A percentile compares a stretch with the other conserved stretches of the same genome.
Conservation (phyloP, 2,888 invertebrate species). For the Gordius sp. region DNA sequence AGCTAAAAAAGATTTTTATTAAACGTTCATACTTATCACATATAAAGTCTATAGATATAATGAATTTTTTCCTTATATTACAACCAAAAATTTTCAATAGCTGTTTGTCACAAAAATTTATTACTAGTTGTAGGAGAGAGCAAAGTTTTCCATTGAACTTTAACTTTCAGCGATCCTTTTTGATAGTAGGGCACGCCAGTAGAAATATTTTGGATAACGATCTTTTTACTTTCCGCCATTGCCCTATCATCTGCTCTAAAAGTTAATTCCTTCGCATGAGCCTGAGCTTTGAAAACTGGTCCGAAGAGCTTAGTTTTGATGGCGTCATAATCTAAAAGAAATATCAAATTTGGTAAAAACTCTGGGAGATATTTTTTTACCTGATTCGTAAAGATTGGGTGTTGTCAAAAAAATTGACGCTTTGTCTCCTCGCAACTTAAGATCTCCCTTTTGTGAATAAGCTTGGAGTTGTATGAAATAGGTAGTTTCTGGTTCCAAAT, state of each 20-base stretch:
- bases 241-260: too few species aligned
- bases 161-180: constrained; percentile 5
- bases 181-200: background rate
- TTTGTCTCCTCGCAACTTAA: constrained; percentile 21
- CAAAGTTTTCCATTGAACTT: background rate
- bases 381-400: constrained; percentile 6
- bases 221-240: too few species aligned
- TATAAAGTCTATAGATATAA: too few species aligned
- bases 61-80: too few species aligned
- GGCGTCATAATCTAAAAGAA: background rate
- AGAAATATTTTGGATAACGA: background rate
- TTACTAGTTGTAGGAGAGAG: background rate
- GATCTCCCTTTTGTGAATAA: constrained; percentile 18
- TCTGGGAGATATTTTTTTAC: background rate
- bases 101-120: too few species aligned
- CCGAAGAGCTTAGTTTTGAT: background rate
- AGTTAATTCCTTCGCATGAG: too few species aligned
- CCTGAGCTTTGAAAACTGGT: background rate
- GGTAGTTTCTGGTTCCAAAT: constrained; percentile 25
- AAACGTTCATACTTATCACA: too few species aligned
- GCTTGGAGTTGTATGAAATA: constrained; percentile 25
- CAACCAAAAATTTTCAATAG: too few species aligned
- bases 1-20: too few species aligned
- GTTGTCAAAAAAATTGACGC: constrained; percentile 21
- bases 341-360: too few species aligned